Percentiles rank a stretch among this genome's conserved stretches.
phyloP scores from a whole-genome alignment of 1,140 invertebrate genomes.

The Steinernema khuongi region DNA sequence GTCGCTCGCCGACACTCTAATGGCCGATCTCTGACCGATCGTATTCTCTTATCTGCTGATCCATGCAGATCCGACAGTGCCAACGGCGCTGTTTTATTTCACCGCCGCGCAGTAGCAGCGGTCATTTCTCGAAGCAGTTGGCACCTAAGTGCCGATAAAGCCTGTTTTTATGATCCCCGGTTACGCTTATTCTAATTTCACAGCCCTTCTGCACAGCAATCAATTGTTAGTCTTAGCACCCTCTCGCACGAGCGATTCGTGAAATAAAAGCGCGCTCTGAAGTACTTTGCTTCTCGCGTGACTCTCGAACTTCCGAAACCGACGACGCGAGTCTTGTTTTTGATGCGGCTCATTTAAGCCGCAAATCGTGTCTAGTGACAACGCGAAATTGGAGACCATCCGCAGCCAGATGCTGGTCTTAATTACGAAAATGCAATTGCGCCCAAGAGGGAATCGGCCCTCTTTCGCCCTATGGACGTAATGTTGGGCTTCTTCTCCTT shows the following conservation, averaged over 20 bases:
- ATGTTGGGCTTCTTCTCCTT: background rate
- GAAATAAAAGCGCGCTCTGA: background rate
- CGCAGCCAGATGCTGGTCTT: background rate
- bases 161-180: background rate
- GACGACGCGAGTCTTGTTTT: background rate
- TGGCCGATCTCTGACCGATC: no score
- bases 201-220: background rate
- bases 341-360: background rate
- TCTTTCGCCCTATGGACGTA: background rate
- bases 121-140: background rate
- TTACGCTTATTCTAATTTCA: background rate
- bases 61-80: background rate
- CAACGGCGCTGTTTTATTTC: background rate
- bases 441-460: background rate
- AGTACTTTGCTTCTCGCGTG: background rate
- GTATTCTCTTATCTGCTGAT: background rate
- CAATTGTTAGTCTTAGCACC: slow-evolving; percentile 2
- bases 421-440: slow-evolving; percentile 2
- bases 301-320: background rate
- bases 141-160: background rate
- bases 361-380: background rate
- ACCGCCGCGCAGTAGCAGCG: background rate
- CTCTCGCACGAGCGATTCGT: background rate
- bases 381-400: background rate
- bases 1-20: background rate